Percentiles rank a stretch among this genome's conserved stretches.
These are phyloP conservation scores for Phragmatobia fuliginosa DNA, from an alignment of 2,888 invertebrate species.

Conservation along the genomic window DNA sequence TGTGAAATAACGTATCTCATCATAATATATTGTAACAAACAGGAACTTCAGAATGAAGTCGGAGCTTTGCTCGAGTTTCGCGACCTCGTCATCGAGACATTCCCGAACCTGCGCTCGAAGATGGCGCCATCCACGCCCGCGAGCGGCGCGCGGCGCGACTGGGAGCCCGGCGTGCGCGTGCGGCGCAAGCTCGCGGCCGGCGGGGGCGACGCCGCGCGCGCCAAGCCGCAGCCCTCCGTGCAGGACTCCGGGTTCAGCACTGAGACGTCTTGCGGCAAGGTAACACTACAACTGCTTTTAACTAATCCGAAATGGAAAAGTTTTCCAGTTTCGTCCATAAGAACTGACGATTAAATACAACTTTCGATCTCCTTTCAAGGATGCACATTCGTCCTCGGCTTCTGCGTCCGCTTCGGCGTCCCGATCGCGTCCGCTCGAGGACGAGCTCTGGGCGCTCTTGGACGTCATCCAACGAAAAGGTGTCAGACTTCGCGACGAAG, in stretches of 20 bases:
- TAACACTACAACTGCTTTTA: neutral
- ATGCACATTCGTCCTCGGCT: constrained; percentile 90
- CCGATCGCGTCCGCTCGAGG: constrained; percentile 88
- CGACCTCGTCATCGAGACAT: constrained; percentile 97
- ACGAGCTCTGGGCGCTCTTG: constrained; percentile 94
- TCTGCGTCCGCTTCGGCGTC: constrained; percentile 86
- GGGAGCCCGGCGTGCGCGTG: constrained; percentile 94
- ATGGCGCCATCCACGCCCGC: constrained; percentile 89
- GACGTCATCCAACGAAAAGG: constrained; percentile 94
- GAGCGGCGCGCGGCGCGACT: constrained; percentile 87
- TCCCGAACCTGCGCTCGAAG: constrained; percentile 96
- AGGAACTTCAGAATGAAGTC: constrained; percentile 97
- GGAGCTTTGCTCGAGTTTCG: constrained; percentile 96
- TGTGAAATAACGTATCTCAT: constrained; percentile 4
- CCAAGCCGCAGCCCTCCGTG: constrained; percentile 89
- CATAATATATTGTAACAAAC: constrained; percentile 32
- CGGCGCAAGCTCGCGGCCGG: constrained; percentile 87
- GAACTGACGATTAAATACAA: neutral
- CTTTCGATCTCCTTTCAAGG: constrained; percentile 56
- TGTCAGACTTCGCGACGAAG: constrained; percentile 89
- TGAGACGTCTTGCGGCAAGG: constrained; percentile 93
- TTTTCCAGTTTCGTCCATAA: neutral
- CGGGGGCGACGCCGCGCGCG: constrained; percentile 79
- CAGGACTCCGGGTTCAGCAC: constrained; percentile 96
- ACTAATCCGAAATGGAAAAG: too few species aligned